Evolutionary conservation across 2,797 vertebrate genomes (phyloP).

Genomic region (Lithobates pipiens): DNA sequence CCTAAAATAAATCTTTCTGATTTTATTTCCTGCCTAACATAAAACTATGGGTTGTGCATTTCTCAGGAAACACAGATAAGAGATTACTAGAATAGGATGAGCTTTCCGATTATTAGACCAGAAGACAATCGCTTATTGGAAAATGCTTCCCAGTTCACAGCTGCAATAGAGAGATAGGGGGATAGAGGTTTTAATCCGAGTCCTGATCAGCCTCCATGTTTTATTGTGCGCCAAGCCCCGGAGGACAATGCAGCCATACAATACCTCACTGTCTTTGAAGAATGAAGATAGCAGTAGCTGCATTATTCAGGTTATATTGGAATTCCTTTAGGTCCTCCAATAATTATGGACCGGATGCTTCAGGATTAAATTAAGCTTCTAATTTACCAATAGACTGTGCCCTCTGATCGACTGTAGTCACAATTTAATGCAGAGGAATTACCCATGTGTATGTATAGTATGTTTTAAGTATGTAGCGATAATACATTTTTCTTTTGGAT

Average conservation of each 20-base stretch:
- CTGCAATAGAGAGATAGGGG: constrained; percentile 57
- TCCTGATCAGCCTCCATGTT: constrained; percentile 55
- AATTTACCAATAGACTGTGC: constrained; percentile 2
- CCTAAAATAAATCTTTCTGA: constrained; percentile 4
- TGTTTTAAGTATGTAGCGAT: not conserved
- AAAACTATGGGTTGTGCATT: constrained; percentile 43
- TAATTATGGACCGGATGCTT: constrained; percentile 10
- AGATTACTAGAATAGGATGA: constrained; percentile 53
- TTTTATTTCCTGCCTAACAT: constrained; percentile 19
- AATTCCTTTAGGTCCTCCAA: constrained; percentile 24
- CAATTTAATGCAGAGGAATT: not conserved
- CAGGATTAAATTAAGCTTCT: constrained; percentile 15
- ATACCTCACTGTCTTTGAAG: constrained; percentile 52
- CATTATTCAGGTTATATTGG: constrained; percentile 55
- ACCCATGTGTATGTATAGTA: not conserved
- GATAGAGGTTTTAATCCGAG: constrained; percentile 61
- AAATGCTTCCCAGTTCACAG: constrained; percentile 53
- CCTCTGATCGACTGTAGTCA: not conserved
- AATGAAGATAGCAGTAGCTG: constrained; percentile 51
- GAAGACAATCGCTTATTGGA: constrained; percentile 59
- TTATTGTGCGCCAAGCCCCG: constrained; percentile 56
- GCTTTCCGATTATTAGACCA: constrained; percentile 47
- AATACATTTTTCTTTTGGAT: not conserved
- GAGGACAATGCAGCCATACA: constrained; percentile 51
- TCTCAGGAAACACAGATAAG: constrained; percentile 56